phyloP scores from a whole-genome alignment of 2,113 vertebrate species.

The Bujurquina vittata region DNA sequence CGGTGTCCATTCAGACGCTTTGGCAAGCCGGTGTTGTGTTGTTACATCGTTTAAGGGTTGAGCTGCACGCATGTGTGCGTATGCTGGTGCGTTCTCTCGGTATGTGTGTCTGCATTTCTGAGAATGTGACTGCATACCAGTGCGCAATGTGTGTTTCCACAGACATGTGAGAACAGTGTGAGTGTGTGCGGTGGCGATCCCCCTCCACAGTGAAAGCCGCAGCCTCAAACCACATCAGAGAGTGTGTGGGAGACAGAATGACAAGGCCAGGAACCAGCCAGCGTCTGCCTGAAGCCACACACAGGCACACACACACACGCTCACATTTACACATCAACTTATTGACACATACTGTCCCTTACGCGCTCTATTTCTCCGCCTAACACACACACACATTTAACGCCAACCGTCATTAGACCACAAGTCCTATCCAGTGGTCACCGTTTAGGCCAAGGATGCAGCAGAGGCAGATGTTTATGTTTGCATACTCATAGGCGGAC shows the following conservation, averaged over 20 bases:
- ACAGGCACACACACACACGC: constrained; percentile 55
- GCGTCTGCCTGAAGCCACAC: constrained; percentile 73
- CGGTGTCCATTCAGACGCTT: constrained; percentile 64
- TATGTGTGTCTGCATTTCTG: constrained; percentile 63
- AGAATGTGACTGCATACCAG: constrained; percentile 74
- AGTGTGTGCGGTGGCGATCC: constrained; percentile 71
- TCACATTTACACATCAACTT: constrained; percentile 39
- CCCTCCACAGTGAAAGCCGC: constrained; percentile 73
- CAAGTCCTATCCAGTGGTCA: constrained; percentile 63
- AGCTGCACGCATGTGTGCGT: constrained; percentile 26
- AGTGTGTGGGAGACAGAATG: constrained; percentile 75
- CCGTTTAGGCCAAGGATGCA: constrained; percentile 53
- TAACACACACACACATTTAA: constrained; percentile 46
- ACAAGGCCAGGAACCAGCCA: constrained; percentile 75
- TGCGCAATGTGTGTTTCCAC: constrained; percentile 74
- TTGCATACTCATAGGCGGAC: constrained; percentile 64
- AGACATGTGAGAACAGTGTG: constrained; percentile 79
- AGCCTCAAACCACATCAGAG: constrained; percentile 75
- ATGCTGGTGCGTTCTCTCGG: constrained; percentile 18
- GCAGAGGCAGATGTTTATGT: constrained; percentile 65
- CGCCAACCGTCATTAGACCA: constrained; percentile 58
- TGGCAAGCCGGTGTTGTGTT: constrained; percentile 60
- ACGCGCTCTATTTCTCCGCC: not conserved
- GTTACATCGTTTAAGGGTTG: constrained; percentile 60
- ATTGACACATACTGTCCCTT: constrained; percentile 57